A percentile compares a stretch with the other conserved stretches of the same genome.
These are phyloP conservation scores for Amphiduros pacificus DNA, from an alignment of 2,888 invertebrate species.

Conservation along the genomic window DNA sequence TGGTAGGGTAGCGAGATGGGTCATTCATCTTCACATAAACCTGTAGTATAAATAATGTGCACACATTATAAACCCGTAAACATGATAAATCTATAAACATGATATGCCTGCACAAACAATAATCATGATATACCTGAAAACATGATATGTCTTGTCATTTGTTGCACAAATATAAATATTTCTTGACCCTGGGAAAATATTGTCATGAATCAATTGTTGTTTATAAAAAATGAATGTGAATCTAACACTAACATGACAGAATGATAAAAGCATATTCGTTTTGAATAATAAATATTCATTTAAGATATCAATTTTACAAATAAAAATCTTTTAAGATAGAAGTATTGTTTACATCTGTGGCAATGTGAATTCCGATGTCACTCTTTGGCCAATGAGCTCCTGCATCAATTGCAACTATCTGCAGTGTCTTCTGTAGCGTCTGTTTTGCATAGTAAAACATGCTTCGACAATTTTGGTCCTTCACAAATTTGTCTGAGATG, in stretches of 20 bases:
- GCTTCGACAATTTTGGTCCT: conserved; percentile 11
- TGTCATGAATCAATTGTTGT: no score
- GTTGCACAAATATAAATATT: no score
- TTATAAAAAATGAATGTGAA: no score
- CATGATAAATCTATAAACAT: no score
- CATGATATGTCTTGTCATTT: no score
- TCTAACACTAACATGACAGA: no score
- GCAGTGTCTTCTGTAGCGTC: conserved; percentile 17
- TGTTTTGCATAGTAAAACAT: conserved; percentile 24
- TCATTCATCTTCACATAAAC: conserved; percentile 42
- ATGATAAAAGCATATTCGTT: no score
- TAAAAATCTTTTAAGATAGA: neutral
- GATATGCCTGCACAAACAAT: no score
- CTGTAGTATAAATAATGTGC: neutral
- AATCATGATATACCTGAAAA: no score
- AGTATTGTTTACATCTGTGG: conserved; percentile 20
- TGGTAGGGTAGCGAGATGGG: conserved; percentile 39
- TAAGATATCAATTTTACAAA: no score
- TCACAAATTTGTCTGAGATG: conserved; percentile 12
- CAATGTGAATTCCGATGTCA: conserved; percentile 24
- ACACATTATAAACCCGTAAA: neutral
- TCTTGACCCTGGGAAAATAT: no score
- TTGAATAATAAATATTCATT: no score
- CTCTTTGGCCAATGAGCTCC: conserved; percentile 22
- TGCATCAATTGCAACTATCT: conserved; percentile 20